Evolutionary conservation across 2,888 invertebrate genomes (phyloP).

Genomic region (Drosophila tanythrix): DNA sequence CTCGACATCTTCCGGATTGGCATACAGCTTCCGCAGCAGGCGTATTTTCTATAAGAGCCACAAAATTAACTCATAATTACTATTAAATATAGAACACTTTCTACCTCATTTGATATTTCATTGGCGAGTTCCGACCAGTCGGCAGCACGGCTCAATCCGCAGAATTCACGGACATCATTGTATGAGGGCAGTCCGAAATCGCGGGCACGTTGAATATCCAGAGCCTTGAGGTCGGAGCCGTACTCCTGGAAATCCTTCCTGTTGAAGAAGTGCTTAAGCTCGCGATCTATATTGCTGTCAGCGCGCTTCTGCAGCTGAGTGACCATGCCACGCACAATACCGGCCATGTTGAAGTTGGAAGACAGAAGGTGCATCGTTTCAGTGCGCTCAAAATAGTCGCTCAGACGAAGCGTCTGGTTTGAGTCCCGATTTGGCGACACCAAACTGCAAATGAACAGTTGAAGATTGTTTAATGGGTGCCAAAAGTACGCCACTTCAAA

Average conservation of each 20-base stretch:
- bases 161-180: constrained; percentile 75
- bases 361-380: constrained; percentile 79
- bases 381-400: constrained; percentile 71
- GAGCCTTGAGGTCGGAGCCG: constrained; percentile 86
- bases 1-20: constrained; percentile 89
- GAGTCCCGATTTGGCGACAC: constrained; percentile 67
- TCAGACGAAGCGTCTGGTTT: constrained; percentile 77
- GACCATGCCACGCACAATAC: constrained; percentile 89
- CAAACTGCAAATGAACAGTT: constrained; percentile 52
- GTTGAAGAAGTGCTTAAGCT: constrained; percentile 78
- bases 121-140: constrained; percentile 83
- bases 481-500: neutral
- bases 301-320: constrained; percentile 90
- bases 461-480: neutral
- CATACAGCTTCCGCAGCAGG: constrained; percentile 86
- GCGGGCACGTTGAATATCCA: constrained; percentile 80
- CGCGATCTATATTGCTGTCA: constrained; percentile 89
- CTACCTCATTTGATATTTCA: constrained; percentile 89
- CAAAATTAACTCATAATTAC: neutral
- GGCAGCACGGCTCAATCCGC: constrained; percentile 73
- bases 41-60: constrained; percentile 86
- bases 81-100: neutral
- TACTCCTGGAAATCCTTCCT: constrained; percentile 84
- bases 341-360: constrained; percentile 87
- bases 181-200: constrained; percentile 77